Evolutionary conservation across 2,888 invertebrate genomes (phyloP), one percentile per base, ranked within the genome.

Genomic region (Zonitis immaculata): DNA sequence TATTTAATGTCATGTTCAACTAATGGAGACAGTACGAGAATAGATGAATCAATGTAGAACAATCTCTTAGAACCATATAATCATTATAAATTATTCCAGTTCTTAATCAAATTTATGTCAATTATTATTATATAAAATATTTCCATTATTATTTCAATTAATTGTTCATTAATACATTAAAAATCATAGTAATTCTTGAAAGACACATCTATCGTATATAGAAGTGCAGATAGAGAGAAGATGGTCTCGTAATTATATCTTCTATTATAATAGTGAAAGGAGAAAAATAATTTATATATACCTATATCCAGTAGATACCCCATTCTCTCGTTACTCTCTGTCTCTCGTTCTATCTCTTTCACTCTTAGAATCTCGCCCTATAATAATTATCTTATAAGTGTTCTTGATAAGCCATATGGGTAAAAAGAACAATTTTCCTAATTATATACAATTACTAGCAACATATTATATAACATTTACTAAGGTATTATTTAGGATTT

Each of bases 1-100:
- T 28, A 28, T 44, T 44, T 44, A 44, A 28, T 18, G 44, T 44
- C 44, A 27, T 44, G 44, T 44, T 44, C 14, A 44, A 44, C 44
- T 27, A 44, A 44, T 44, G 44, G 18, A 16, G 14, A 25, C 27
- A 44, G 16, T 8, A 9, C 4, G 16, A 35, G 18, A 35, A 35
- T 18, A 3, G 9, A 35, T 35, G 35, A 35, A 35, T 35, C 35
- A 35, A 35, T 35, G 35, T 35, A 35, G 18, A 35, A 35, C 35
- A 35, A 35, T 35, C 16, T 35, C n/a, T n/a, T 18, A 18, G 35
- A 16, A n/a, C 16, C 9, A 35, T 35, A 35, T 35, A 18, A 35
- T 35, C 9, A 18, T 35, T 35, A 35, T 16, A 18, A 35, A 35
- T 16, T 35, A 35, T 35, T 35, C 6, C 35, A 35, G 16, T 35